A percentile compares a stretch with the other conserved stretches of the same genome.
phyloP scores from a whole-genome alignment of 2,797 vertebrate genomes.

The Gambelia wislizenii region DNA sequence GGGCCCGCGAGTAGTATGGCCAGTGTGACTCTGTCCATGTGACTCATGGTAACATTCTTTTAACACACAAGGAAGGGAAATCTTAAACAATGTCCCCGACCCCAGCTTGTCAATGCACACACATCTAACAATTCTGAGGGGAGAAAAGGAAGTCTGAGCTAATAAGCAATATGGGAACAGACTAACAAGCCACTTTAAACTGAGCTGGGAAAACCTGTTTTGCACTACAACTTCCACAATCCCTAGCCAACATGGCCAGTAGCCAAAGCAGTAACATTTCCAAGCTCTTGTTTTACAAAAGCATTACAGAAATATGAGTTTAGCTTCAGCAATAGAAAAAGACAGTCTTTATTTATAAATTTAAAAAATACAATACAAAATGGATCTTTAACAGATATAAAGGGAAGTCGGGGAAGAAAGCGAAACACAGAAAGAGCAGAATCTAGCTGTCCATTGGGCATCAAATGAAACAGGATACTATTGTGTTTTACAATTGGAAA shows the following conservation, averaged over 20 bases:
- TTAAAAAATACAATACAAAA: background rate
- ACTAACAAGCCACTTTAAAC: background rate
- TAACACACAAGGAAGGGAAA: too few species aligned
- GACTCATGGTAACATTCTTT: too few species aligned
- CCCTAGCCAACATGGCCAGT: too few species aligned
- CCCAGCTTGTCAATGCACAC: background rate
- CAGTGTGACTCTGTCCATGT: too few species aligned
- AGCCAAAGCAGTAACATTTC: too few species aligned
- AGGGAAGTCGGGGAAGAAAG: background rate
- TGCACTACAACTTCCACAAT: too few species aligned
- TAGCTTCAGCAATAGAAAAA: background rate
- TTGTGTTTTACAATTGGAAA: slow-evolving; percentile 74
- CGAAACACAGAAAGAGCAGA: background rate
- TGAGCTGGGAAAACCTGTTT: background rate
- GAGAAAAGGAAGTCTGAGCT: background rate
- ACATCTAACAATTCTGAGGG: background rate
- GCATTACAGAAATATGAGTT: background rate
- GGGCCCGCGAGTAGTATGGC: too few species aligned
- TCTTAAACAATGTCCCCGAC: too few species aligned
- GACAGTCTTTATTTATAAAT: background rate
- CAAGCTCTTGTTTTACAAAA: too few species aligned
- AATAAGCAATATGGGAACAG: background rate
- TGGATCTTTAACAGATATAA: background rate
- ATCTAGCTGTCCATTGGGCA: background rate
- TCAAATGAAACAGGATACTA: slow-evolving; percentile 31